Conservation (phyloP, 2,888 invertebrate genomes). For the Hydropsyche betteni region DNA sequence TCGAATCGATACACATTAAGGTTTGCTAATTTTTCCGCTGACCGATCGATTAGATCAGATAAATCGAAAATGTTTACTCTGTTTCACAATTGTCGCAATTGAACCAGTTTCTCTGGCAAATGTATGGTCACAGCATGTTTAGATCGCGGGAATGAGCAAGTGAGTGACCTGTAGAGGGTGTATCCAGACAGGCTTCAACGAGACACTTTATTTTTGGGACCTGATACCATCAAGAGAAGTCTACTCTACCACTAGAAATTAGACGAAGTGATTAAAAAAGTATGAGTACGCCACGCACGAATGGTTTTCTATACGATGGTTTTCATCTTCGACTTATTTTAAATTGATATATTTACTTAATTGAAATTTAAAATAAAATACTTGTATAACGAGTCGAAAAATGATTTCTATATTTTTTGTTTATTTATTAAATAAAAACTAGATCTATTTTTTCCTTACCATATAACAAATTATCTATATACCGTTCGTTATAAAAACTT, state of each 20-base stretch:
- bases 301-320: no score
- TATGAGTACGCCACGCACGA: background rate
- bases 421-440: no score
- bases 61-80: background rate
- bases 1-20: slow-evolving; percentile 10
- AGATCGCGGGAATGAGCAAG: slow-evolving; percentile 24
- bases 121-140: slow-evolving; percentile 16
- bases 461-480: no score
- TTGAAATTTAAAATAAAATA: no score
- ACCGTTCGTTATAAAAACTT: no score
- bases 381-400: no score
- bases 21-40: slow-evolving; percentile 13
- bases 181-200: slow-evolving; percentile 45
- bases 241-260: slow-evolving; percentile 30
- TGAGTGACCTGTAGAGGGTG: slow-evolving; percentile 44
- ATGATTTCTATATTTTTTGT: no score
- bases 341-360: no score
- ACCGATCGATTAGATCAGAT: background rate
- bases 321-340: no score
- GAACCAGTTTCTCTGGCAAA: background rate
- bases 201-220: slow-evolving; percentile 43
- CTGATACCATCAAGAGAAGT: slow-evolving; percentile 29
- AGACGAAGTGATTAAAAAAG: slow-evolving; percentile 15
- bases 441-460: no score
- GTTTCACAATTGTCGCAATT: no score